phyloP scores from a whole-genome alignment of 2,888 invertebrate species.

The Zhengitettix transpicula region DNA sequence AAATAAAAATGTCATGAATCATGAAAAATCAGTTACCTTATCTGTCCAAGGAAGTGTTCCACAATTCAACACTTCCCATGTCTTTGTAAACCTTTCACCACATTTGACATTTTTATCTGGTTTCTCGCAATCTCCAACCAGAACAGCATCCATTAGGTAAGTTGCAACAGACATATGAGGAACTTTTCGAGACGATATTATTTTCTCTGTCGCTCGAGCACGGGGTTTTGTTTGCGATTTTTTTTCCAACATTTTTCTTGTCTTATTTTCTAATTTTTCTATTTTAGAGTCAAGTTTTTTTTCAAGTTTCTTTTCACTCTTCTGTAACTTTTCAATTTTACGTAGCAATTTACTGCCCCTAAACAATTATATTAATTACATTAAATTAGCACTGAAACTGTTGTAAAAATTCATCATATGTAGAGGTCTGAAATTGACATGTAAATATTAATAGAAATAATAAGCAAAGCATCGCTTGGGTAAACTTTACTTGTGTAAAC shows the following conservation, averaged over 20 bases:
- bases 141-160: constrained; percentile 10
- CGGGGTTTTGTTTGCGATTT: constrained; percentile 15
- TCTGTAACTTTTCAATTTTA: constrained; percentile 14
- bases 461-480: too few relatives aligned
- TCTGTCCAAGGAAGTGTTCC: constrained; percentile 24
- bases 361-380: not conserved
- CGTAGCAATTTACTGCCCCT: constrained; percentile 13
- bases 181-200: not conserved
- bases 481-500: too few relatives aligned
- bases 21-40: constrained; percentile 8
- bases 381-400: not conserved
- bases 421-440: not conserved
- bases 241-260: constrained; percentile 26
- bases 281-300: constrained; percentile 24
- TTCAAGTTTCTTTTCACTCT: constrained; percentile 18
- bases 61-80: constrained; percentile 26
- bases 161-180: constrained; percentile 5
- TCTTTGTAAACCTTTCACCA: constrained; percentile 24
- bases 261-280: constrained; percentile 27
- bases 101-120: constrained; percentile 15
- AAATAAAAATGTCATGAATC: too few relatives aligned
- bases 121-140: constrained; percentile 9
- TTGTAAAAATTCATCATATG: not conserved
- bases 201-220: constrained; percentile 4
- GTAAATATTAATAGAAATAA: too few relatives aligned